These are phyloP conservation scores for Ganaspis brasiliensis DNA, from an alignment of 2,888 invertebrate genomes.

Conservation along the genomic window DNA sequence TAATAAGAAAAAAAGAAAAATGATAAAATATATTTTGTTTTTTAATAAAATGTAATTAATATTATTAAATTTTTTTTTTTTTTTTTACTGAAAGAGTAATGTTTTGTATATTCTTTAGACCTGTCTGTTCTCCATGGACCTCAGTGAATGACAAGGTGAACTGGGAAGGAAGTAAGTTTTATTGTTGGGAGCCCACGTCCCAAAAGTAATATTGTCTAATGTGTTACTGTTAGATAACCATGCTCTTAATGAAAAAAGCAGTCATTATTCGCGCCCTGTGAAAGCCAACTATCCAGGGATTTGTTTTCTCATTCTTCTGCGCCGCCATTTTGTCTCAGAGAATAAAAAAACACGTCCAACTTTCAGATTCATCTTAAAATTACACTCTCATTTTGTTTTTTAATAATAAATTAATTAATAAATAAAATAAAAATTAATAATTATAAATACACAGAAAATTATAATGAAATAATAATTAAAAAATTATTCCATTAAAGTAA, in stretches of 20 bases:
- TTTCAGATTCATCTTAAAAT: neutral
- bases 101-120: conserved; percentile 1
- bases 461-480: too few relatives aligned
- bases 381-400: too few relatives aligned
- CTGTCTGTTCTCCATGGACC: conserved; percentile 14
- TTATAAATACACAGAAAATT: too few relatives aligned
- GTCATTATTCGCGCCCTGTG: conserved; percentile 65
- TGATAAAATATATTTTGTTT: neutral
- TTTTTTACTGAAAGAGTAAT: neutral
- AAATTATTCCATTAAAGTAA: too few relatives aligned
- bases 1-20: too few relatives aligned
- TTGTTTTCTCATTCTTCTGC: conserved; percentile 42
- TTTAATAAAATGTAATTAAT: neutral
- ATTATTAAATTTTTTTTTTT: neutral
- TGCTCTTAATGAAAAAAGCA: conserved; percentile 62
- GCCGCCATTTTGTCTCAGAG: neutral
- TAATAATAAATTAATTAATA: too few relatives aligned
- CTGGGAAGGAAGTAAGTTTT: conserved; percentile 34
- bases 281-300: conserved; percentile 68
- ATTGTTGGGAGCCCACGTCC: conserved; percentile 45
- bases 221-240: conserved; percentile 50
- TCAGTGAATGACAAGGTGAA: conserved; percentile 15
- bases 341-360: neutral
- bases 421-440: too few relatives aligned
- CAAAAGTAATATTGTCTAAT: conserved; percentile 59